Conservation (phyloP, 2,113 vertebrate genomes). For the Beaufortia kweichowensis region DNA sequence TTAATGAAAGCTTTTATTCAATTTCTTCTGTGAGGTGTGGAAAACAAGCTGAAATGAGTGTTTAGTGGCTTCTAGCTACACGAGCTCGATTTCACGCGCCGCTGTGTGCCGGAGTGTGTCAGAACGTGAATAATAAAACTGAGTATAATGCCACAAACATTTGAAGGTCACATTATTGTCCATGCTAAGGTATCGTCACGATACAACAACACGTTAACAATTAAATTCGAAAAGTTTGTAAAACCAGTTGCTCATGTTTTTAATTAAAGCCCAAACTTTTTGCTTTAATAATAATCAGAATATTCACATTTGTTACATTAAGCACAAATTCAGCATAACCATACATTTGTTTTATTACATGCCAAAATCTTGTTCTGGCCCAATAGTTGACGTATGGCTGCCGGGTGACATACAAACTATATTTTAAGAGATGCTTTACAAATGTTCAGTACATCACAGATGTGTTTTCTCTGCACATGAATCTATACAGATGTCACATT, state of each 20-base stretch:
- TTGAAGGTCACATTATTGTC: too few species aligned
- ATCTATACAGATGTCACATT: constrained; percentile 24
- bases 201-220: too few species aligned
- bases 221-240: too few species aligned
- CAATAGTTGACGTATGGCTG: neutral
- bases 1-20: neutral
- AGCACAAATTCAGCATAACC: neutral
- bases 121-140: too few species aligned
- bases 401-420: neutral
- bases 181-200: too few species aligned
- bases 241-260: too few species aligned
- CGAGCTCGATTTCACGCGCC: neutral
- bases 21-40: neutral
- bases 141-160: too few species aligned
- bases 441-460: constrained; percentile 18
- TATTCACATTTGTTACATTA: too few species aligned
- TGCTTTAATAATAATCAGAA: too few species aligned
- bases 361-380: neutral
- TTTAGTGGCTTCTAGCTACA: neutral
- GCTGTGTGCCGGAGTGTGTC: too few species aligned
- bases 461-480: constrained; percentile 6
- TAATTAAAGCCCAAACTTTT: too few species aligned
- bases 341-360: too few species aligned
- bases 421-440: neutral
- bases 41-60: neutral